These are phyloP conservation scores for Camponotus vicinus DNA, from an alignment of 1,140 invertebrate genomes.

Conservation along the genomic window DNA sequence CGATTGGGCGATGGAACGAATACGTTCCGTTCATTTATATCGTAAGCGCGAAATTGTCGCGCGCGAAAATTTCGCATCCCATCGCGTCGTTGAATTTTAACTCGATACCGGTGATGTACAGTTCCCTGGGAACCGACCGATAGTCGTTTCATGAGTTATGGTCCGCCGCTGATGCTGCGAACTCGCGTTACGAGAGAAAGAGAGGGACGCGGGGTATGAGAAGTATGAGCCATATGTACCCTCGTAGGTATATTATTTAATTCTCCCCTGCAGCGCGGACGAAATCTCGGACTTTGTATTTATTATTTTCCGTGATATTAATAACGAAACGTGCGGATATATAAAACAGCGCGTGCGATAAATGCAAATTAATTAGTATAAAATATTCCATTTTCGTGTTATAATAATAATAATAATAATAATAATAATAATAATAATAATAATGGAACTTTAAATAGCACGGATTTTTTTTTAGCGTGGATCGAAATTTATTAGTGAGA, in stretches of 20 bases:
- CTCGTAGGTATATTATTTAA: constrained; percentile 35
- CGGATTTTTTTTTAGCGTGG: constrained; percentile 3
- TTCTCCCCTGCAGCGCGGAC: background rate
- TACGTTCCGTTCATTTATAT: constrained; percentile 45
- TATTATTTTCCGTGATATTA: constrained; percentile 39
- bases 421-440: background rate
- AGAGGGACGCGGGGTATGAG: too few relatives aligned
- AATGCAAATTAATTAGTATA: constrained; percentile 42
- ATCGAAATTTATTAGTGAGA: background rate
- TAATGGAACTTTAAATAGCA: background rate
- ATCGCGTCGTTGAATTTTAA: constrained; percentile 59
- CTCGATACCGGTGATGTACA: constrained; percentile 55
- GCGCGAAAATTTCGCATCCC: constrained; percentile 47
- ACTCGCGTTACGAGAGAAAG: constrained; percentile 8
- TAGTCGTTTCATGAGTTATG: constrained; percentile 61
- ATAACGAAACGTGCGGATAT: background rate
- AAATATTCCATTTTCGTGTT: constrained; percentile 18
- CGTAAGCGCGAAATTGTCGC: constrained; percentile 45
- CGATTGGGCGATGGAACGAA: background rate
- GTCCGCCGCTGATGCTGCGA: constrained; percentile 36
- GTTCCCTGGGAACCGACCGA: constrained; percentile 56
- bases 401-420: constrained; percentile 1
- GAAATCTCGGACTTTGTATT: constrained; percentile 1
- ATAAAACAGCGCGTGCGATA: background rate
- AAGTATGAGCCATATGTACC: background rate